These are phyloP conservation scores for Drosophila acutilabella DNA, from an alignment of 2,888 invertebrate genomes.

Conservation along the genomic window DNA sequence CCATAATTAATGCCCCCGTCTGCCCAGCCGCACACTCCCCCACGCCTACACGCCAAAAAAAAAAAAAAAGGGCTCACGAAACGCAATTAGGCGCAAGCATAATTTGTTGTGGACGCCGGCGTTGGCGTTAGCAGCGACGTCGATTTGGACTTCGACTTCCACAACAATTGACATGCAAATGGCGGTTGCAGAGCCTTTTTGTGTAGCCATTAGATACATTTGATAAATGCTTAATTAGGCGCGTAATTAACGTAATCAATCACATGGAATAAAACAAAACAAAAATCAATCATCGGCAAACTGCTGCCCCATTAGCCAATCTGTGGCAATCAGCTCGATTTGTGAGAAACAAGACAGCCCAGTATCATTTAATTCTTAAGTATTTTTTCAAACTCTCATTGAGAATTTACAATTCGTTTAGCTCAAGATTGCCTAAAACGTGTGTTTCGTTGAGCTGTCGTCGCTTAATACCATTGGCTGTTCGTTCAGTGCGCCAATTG, in stretches of 20 bases:
- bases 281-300: conserved; percentile 50
- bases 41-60: conserved; percentile 47
- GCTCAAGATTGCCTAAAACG: conserved; percentile 20
- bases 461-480: conserved; percentile 42
- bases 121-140: conserved; percentile 10
- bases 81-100: conserved; percentile 79
- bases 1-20: conserved; percentile 76
- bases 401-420: conserved; percentile 31
- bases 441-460: conserved; percentile 37
- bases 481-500: background rate
- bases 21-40: conserved; percentile 1
- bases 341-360: conserved; percentile 25
- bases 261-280: conserved; percentile 62
- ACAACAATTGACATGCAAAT: conserved; percentile 61
- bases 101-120: conserved; percentile 52
- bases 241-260: conserved; percentile 82
- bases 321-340: conserved; percentile 42
- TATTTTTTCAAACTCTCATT: conserved; percentile 23
- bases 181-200: conserved; percentile 32
- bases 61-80: conserved; percentile 69
- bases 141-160: conserved; percentile 5
- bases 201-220: conserved; percentile 60
- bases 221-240: conserved; percentile 81
- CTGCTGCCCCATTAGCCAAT: conserved; percentile 56
- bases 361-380: conserved; percentile 20